Conservation (phyloP, 2,797 vertebrate species). For the Tragopan temminckii region DNA sequence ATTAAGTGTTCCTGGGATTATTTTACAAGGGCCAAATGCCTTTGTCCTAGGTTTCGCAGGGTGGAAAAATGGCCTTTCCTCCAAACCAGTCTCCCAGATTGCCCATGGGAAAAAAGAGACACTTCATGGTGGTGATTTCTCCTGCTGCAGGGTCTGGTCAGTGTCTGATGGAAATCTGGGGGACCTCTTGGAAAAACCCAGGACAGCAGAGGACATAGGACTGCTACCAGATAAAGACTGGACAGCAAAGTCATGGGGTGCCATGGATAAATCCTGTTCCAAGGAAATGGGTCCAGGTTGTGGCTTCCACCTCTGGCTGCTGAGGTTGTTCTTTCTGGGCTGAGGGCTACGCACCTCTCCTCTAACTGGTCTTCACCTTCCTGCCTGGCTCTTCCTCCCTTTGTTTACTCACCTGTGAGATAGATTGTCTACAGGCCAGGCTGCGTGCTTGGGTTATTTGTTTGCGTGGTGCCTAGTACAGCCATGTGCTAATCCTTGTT, state of each 20-base stretch:
- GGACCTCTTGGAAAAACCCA: not conserved
- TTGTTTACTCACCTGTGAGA: slow-evolving; percentile 69
- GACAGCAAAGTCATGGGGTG: not conserved
- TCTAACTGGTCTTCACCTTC: not conserved
- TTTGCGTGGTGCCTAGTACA: not conserved
- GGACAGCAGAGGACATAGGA: not conserved
- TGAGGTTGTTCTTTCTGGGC: not conserved
- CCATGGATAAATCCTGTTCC: not conserved
- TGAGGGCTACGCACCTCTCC: not conserved
- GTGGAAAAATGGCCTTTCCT: not conserved
- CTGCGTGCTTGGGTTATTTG: not conserved
- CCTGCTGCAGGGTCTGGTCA: not conserved
- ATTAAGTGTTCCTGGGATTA: not conserved
- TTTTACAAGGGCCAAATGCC: not conserved
- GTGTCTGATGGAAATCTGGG: not conserved
- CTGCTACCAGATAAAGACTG: not conserved
- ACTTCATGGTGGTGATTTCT: not conserved
- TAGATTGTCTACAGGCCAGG: slow-evolving; percentile 31
- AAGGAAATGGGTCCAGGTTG: not conserved
- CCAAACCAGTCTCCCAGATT: not conserved
- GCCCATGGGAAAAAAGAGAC: not conserved
- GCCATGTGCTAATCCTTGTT: not conserved
- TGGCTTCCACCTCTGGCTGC: not conserved
- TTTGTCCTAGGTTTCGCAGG: not conserved
- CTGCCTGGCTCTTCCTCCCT: slow-evolving; percentile 4